Evolutionary conservation across 2,888 invertebrate genomes (phyloP).

Genomic region (Epinotia nisella): DNA sequence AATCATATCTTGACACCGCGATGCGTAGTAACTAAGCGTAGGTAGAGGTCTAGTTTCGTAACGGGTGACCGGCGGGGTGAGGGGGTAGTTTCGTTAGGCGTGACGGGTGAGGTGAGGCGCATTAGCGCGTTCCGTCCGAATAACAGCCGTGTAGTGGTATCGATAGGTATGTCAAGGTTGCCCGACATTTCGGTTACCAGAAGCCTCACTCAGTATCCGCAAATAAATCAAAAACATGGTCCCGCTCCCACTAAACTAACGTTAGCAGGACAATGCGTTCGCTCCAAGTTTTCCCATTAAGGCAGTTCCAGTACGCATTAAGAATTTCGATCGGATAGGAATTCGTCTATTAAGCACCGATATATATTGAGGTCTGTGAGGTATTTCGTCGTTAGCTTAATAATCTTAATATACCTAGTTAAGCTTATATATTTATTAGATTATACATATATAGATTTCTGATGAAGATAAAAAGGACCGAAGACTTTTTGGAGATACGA

Average conservation of each 20-base stretch:
- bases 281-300: conserved; percentile 38
- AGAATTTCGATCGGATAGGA: conserved; percentile 34
- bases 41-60: too few species aligned
- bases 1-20: too few species aligned
- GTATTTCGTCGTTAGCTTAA: neutral
- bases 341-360: conserved; percentile 9
- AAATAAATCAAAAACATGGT: conserved; percentile 40
- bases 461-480: neutral
- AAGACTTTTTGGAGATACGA: neutral
- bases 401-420: neutral
- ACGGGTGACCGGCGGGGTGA: too few species aligned
- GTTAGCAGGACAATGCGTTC: conserved; percentile 34
- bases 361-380: neutral
- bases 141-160: neutral
- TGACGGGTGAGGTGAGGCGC: too few species aligned
- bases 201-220: conserved; percentile 17
- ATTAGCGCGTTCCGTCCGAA: too few species aligned
- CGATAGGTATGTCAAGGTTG: conserved; percentile 34
- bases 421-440: neutral
- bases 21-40: too few species aligned
- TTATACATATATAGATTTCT: neutral
- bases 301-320: conserved; percentile 19
- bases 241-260: conserved; percentile 35
- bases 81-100: too few species aligned
- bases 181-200: conserved; percentile 28